Evolutionary conservation across 2,888 invertebrate species (phyloP), one percentile per base, ranked within the genome.

Genomic region (Acanthoscelides obtectus): DNA sequence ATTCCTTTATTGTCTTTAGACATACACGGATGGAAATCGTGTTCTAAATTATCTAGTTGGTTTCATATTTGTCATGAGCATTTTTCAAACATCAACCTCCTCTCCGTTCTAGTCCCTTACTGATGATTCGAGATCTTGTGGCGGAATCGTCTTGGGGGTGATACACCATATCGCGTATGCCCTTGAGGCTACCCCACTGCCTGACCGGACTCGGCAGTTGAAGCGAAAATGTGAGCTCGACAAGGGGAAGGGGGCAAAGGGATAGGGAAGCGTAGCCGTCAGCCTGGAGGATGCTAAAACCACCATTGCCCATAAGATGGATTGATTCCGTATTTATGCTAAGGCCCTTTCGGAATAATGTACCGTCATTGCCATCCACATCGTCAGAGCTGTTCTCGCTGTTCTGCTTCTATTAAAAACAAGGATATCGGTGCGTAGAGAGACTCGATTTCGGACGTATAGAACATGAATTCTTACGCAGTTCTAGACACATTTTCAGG

Each of bases 301-400:
- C 76, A 80, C 80, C 80, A 77, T 80, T 81, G 80, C 80, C 81
- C 81, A 76, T 78, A 81, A 81, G 82, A 82, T 81, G 77, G 80
- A 82, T 81, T 79, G 82, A 80, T 81, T 79, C 75, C 74, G 77
- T 80, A 80, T 80, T 80, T 79, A 80, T 80, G 74, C 67, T 75
- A 69, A 72, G 78, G 63, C 77, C 77, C 79, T 73, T 79, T 80
- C 77, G 77, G 82, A 81, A 81, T 82, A 82, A 79, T 77, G 81
- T 80, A 78, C 77, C 80, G 81, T 82, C 82, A 82, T 81, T 81
- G 79, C 78, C 80, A 80, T 45, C 45, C 79, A 21, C 66, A 21
- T 66, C 22, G 66, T 66, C 20, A 21, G 66, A 6, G 66, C 22
- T 66, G 66, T 20, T 66, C 65, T 65, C 25, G 25, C 25, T 8